Conservation (phyloP, 2,888 invertebrate species). For the Gonocerus acuteangulatus region DNA sequence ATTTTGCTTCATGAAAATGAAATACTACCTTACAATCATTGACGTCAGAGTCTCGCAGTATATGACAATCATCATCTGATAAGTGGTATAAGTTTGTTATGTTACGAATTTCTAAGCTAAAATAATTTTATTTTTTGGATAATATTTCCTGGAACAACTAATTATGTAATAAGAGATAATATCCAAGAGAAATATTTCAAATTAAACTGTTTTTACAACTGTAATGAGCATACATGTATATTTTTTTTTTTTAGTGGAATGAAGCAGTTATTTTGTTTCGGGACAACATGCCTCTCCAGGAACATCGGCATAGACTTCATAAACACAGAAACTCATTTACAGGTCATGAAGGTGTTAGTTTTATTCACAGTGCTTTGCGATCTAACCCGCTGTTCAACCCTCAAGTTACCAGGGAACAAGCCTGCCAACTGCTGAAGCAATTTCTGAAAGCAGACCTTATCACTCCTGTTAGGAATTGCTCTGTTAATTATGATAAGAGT, state of each 20-base stretch:
- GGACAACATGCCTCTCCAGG: slow-evolving; percentile 29
- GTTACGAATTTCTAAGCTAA: no score
- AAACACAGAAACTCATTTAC: slow-evolving; percentile 34
- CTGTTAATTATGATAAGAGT: slow-evolving; percentile 13
- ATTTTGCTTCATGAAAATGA: no score
- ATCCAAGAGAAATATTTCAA: no score
- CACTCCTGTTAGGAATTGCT: slow-evolving; percentile 19
- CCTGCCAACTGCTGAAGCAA: slow-evolving; percentile 30
- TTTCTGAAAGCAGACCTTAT: slow-evolving; percentile 31
- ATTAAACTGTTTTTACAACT: no score
- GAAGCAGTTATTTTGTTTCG: slow-evolving; percentile 32
- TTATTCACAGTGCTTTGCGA: slow-evolving; percentile 28
- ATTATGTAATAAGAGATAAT: no score
- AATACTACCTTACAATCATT: no score
- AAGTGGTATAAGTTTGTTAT: no score
- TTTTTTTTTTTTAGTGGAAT: slow-evolving; percentile 36
- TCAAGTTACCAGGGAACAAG: slow-evolving; percentile 31
- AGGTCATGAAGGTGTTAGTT: slow-evolving; percentile 32
- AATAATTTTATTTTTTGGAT: no score
- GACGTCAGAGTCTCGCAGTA: no score
- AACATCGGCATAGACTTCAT: slow-evolving; percentile 32
- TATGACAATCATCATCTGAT: no score
- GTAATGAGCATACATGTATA: no score
- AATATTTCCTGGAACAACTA: no score
- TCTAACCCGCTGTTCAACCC: slow-evolving; percentile 29